Evolutionary conservation across 53 echinoderm and acorn worm genomes (phyloP).

Genomic region (Temnopleurus reevesii): DNA sequence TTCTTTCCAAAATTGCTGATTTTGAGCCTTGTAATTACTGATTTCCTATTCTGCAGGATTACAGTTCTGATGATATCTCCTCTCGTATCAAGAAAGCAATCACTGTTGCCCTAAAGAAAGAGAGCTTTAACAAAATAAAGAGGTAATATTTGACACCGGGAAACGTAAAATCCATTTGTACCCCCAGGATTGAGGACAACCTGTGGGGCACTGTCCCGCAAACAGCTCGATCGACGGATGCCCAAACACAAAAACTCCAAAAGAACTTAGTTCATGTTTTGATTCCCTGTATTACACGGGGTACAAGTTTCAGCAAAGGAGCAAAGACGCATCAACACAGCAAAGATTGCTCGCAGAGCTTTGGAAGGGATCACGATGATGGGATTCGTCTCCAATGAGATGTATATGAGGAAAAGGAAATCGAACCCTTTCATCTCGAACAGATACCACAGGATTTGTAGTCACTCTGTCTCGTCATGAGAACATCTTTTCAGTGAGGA

Average conservation of each 20-base stretch:
- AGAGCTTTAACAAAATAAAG: too few relatives aligned
- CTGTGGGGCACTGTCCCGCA: background rate
- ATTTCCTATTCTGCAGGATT: too few relatives aligned
- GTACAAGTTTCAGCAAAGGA: background rate
- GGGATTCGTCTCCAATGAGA: background rate
- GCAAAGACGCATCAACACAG: background rate
- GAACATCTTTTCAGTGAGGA: background rate
- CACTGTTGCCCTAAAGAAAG: too few relatives aligned
- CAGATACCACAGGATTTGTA: background rate
- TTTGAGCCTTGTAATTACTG: too few relatives aligned
- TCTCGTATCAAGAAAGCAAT: too few relatives aligned
- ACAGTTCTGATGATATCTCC: too few relatives aligned
- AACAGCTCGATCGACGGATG: background rate
- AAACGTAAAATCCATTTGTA: too few relatives aligned
- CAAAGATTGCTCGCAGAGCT: background rate
- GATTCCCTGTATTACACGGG: background rate
- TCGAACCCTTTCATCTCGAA: background rate
- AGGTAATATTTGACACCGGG: too few relatives aligned
- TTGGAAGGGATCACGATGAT: background rate
- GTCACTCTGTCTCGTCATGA: background rate
- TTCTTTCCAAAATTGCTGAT: too few relatives aligned
- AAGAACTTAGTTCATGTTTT: background rate
- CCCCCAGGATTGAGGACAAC: background rate
- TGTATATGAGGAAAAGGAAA: background rate
- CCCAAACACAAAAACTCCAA: background rate